Base-by-base conservation (phyloP, 2,888 invertebrate species). In the Zonitis immaculata region DNA sequence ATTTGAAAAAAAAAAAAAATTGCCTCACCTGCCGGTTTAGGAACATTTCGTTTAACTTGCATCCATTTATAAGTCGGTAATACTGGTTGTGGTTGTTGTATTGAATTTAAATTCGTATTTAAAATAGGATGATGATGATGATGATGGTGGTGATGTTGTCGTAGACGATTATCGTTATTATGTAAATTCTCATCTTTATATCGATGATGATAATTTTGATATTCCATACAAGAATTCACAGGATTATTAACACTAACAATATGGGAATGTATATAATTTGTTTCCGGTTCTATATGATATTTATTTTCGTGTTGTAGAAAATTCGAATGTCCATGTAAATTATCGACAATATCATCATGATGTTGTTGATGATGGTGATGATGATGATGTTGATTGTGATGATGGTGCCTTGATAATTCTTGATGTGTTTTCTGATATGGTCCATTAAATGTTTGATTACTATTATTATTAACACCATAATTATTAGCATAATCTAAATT, bases 1-100 rank as follows among this genome's bases (percentile, higher is more conserved):
- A 14, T 32, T 32, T 32, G 12, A 7, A 32, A 14, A n/a, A 14
- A 1, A 7, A 14, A 1, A n/a, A n/a, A n/a, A n/a, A n/a, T n/a
- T n/a, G n/a, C n/a, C 86, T 83, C 76, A 91, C 95, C 89, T 75
- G 89, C 81, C 66, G 95, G 93, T 78, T 96, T 96, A 46, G 95
- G 94, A 63, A 94, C 90, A 77, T 95, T 95, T 76, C 97, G 82
- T 78, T 97, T 97, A 69, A 97, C 91, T 79, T 96, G 95, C 97
- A 97, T 97, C 97, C 97, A 97, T 76, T 97, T 95, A 78, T 96
- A 97, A 0, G 95, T 95, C 20, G 94, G 94, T 56, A 93, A 85
- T 45, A 83, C 79, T 11, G 83, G 78, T 62, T 84, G 85, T 35
- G 68, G 83, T 69, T 73, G 82, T 59, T 73, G 66, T 64, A 74